Conservation (phyloP, 2,113 vertebrate species). For the Collichthys lucidus region DNA sequence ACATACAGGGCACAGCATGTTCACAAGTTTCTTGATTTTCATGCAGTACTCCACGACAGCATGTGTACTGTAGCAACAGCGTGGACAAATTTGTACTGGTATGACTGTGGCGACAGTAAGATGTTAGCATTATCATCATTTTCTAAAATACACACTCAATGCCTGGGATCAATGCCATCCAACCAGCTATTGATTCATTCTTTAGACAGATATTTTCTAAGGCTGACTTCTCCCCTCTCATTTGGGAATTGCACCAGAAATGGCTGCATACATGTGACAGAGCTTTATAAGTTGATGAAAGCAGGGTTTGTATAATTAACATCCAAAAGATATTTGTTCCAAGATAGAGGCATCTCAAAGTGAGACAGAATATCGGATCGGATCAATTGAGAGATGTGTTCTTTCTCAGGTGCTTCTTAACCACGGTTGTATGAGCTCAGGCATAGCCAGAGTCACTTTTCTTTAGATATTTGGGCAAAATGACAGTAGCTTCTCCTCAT, state of each 20-base stretch:
- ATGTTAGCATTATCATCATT: not conserved
- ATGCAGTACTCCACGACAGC: not conserved
- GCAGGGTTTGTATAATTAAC: not conserved
- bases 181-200: conserved; percentile 1
- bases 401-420: not conserved
- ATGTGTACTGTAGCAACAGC: not conserved
- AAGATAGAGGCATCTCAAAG: conserved; percentile 4
- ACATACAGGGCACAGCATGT: not conserved
- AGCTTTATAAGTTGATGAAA: conserved; percentile 14
- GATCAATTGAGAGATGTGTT: not conserved
- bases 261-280: conserved; percentile 18
- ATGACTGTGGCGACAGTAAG: not conserved
- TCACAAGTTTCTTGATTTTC: not conserved
- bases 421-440: not conserved
- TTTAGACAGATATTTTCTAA: not conserved
- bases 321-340: conserved; percentile 1
- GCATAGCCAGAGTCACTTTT: not conserved
- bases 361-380: conserved; percentile 7
- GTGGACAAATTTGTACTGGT: not conserved
- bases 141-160: not conserved
- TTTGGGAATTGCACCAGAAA: conserved; percentile 5
- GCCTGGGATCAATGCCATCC: not conserved
- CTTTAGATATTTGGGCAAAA: not conserved
- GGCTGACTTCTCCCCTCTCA: conserved; percentile 1
- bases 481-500: not conserved